Conservation (phyloP, 1,140 invertebrate species). For the Dryas iulia region DNA sequence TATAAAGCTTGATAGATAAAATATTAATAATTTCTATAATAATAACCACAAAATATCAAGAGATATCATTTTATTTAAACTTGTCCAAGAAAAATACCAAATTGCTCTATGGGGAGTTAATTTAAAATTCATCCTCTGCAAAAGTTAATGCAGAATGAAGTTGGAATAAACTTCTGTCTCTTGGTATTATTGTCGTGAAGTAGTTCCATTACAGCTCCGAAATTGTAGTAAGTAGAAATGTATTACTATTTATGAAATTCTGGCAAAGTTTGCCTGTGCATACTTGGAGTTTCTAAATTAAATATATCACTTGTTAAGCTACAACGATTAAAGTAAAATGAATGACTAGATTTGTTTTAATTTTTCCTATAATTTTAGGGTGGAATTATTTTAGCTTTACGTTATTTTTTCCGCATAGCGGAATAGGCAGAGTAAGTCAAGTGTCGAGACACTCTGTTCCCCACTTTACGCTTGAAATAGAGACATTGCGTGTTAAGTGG, state of each 20-base stretch:
- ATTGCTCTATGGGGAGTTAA: slow-evolving; percentile 17
- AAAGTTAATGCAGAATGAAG: slow-evolving; percentile 34
- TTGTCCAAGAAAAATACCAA: slow-evolving; percentile 15
- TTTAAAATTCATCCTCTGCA: slow-evolving; percentile 32
- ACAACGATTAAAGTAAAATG: background rate
- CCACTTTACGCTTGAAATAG: no score
- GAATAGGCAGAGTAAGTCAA: no score
- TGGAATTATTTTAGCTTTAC: no score
- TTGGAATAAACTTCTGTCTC: slow-evolving; percentile 36
- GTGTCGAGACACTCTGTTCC: no score
- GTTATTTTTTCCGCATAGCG: no score
- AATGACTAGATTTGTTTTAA: background rate
- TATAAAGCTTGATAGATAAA: background rate
- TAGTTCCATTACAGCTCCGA: slow-evolving; percentile 19
- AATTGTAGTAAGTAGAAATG: slow-evolving; percentile 23
- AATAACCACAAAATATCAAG: background rate
- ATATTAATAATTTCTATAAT: background rate
- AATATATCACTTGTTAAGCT: slow-evolving; percentile 8
- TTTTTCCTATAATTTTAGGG: background rate
- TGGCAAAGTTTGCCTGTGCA: slow-evolving; percentile 12
- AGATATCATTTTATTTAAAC: background rate
- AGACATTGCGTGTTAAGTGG: no score
- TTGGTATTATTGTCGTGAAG: slow-evolving; percentile 35
- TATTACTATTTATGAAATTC: slow-evolving; percentile 29
- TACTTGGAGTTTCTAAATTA: slow-evolving; percentile 12